Evolutionary conservation across 2,888 invertebrate genomes (phyloP).

Genomic region (Diaprepes abbreviatus): DNA sequence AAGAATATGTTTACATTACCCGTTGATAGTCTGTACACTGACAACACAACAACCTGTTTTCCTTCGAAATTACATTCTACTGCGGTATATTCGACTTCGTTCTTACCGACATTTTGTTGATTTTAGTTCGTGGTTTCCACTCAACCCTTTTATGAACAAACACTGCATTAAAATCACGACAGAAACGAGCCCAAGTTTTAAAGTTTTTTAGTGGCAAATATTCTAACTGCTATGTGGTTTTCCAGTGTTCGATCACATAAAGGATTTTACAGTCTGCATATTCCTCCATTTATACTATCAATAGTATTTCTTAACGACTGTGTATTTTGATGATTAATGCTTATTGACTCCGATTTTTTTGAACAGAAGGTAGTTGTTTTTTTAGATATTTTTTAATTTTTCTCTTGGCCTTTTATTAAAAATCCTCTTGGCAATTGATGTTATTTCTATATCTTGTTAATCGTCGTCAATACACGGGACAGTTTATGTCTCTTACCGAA

Average conservation of each 20-base stretch:
- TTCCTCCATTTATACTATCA: neutral
- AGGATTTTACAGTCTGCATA: neutral
- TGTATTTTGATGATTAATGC: neutral
- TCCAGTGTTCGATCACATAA: neutral
- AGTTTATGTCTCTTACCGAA: conserved; percentile 4
- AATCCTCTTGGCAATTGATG: neutral
- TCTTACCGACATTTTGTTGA: neutral
- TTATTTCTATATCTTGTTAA: neutral
- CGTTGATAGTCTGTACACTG: neutral
- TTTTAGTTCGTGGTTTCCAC: neutral
- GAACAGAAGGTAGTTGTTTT: neutral
- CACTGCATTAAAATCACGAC: neutral
- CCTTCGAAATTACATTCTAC: neutral
- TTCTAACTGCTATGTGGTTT: neutral
- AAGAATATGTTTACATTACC: neutral
- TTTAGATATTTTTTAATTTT: neutral
- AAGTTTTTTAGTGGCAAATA: neutral
- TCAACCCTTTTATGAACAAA: neutral
- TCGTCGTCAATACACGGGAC: conserved; percentile 8
- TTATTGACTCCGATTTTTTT: no score
- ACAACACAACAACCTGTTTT: neutral
- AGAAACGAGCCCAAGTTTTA: neutral
- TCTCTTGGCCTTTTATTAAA: neutral
- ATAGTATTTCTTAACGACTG: neutral
- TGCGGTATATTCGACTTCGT: neutral